A percentile compares a stretch with the other conserved stretches of the same genome.
phyloP scores from a whole-genome alignment of 2,888 invertebrate species.

The Monopis laevigella region DNA sequence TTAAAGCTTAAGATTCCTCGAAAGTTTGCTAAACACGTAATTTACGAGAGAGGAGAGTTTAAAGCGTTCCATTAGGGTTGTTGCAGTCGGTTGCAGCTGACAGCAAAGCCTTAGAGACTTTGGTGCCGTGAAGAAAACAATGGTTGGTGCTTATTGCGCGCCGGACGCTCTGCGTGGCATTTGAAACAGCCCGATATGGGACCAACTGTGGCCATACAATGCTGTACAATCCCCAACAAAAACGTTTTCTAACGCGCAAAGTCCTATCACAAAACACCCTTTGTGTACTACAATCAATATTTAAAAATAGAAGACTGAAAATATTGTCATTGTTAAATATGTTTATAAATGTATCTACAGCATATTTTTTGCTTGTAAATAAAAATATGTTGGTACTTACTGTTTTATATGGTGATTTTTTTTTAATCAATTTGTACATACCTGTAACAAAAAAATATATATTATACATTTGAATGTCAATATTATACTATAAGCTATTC shows the following conservation, averaged over 20 bases:
- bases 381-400: too few species aligned
- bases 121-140: constrained; percentile 40
- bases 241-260: neutral
- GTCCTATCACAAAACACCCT: neutral
- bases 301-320: neutral
- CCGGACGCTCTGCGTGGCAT: constrained; percentile 38
- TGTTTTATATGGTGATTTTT: too few species aligned
- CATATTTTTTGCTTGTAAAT: too few species aligned
- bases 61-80: constrained; percentile 4
- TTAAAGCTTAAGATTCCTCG: constrained; percentile 5
- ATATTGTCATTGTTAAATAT: too few species aligned
- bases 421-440: neutral
- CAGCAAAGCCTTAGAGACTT: constrained; percentile 19
- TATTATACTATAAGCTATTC: too few species aligned
- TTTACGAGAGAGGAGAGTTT: constrained; percentile 1
- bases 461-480: too few species aligned
- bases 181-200: constrained; percentile 28
- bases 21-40: constrained; percentile 6
- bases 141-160: constrained; percentile 48
- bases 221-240: constrained; percentile 3
- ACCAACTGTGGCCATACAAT: constrained; percentile 7
- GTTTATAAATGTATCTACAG: too few species aligned
- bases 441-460: constrained; percentile 1
- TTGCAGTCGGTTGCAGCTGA: neutral
- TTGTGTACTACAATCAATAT: neutral